A percentile compares a stretch with the other conserved stretches of the same genome.
Conservation (phyloP, 2,113 vertebrate species). For the Emydocephalus ijimae region DNA sequence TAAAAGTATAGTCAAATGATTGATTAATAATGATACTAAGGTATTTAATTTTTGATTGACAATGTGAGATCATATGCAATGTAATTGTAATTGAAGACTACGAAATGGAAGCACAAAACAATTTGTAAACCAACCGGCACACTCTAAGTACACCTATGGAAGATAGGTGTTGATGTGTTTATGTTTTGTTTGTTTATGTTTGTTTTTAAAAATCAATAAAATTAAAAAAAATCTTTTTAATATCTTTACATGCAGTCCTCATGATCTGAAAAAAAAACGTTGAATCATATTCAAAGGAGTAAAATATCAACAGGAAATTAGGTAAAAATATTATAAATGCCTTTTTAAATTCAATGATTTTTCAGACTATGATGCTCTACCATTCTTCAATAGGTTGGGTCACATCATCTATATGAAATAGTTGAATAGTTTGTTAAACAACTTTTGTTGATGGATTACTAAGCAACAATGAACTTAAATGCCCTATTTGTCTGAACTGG, state of each 20-base stretch:
- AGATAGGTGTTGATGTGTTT: no score
- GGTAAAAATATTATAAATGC: slow-evolving; percentile 22
- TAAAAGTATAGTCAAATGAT: no score
- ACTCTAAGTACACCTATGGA: no score
- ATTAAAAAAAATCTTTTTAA: neutral
- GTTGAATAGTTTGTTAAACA: neutral
- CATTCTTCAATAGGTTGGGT: neutral
- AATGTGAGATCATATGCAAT: no score
- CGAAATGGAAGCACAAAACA: no score
- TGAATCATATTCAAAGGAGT: slow-evolving; percentile 17
- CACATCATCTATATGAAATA: neutral
- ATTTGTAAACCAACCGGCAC: no score
- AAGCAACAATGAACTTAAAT: neutral
- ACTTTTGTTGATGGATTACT: neutral
- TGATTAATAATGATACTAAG: no score
- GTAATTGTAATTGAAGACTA: no score
- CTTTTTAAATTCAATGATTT: neutral
- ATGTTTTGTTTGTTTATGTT: no score
- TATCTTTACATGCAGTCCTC: slow-evolving; percentile 4
- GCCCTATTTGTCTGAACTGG: neutral
- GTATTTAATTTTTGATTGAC: no score
- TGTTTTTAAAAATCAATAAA: no score
- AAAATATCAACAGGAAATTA: slow-evolving; percentile 11
- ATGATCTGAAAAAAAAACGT: neutral
- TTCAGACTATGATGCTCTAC: neutral